phyloP scores from a whole-genome alignment of 2,888 invertebrate species.

The Nowickia ferox region DNA sequence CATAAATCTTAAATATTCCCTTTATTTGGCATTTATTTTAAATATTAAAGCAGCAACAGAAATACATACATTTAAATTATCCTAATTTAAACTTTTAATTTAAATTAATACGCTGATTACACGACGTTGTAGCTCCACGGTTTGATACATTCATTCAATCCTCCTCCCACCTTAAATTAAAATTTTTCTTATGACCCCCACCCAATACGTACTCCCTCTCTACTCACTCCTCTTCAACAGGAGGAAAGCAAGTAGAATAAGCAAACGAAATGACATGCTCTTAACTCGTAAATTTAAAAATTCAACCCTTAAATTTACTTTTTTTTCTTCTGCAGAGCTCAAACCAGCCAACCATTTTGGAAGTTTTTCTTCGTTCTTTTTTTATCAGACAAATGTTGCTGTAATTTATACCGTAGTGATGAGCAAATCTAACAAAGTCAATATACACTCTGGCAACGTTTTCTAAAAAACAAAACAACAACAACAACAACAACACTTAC shows the following conservation, averaged over 20 bases:
- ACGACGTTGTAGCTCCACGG: conserved; percentile 34
- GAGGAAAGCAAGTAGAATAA: conserved; percentile 8
- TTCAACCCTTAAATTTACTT: conserved; percentile 68
- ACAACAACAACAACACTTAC: conserved; percentile 23
- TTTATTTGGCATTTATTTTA: neutral
- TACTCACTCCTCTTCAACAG: neutral
- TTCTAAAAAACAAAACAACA: neutral
- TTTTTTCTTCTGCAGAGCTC: conserved; percentile 17
- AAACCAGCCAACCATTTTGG: conserved; percentile 65
- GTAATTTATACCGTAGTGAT: conserved; percentile 37
- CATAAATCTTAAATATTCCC: neutral
- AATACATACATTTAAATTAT: neutral
- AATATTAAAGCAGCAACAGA: neutral
- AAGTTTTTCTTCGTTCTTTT: conserved; percentile 22
- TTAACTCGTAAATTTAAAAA: conserved; percentile 71
- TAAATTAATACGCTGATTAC: conserved; percentile 64
- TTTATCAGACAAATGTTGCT: conserved; percentile 42
- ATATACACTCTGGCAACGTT: conserved; percentile 42
- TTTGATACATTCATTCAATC: neutral
- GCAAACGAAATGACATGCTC: conserved; percentile 70
- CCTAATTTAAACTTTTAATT: conserved; percentile 60
- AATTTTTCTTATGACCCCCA: conserved; percentile 2
- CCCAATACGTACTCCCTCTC: neutral
- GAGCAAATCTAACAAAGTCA: conserved; percentile 50
- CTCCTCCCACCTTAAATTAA: neutral